Evolutionary conservation across 2,797 vertebrate species (phyloP).

Genomic region (Cynodonichthys magdalenae): DNA sequence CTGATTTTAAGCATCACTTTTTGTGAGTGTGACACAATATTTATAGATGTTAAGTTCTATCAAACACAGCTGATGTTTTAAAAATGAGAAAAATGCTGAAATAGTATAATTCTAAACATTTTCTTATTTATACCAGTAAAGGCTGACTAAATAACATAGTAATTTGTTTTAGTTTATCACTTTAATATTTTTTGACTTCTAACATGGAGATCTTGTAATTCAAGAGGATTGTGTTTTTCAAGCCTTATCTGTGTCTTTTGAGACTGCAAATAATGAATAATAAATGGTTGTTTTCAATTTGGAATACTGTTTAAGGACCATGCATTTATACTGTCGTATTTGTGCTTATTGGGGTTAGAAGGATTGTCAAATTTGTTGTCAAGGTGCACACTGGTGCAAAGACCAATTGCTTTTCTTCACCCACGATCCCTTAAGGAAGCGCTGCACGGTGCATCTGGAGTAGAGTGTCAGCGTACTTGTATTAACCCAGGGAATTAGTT

Average conservation of each 20-base stretch:
- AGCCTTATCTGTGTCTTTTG: not conserved
- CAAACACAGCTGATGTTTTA: too few species aligned
- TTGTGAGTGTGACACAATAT: too few species aligned
- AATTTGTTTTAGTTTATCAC: too few species aligned
- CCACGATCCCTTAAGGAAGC: constrained; percentile 38
- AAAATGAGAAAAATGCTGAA: too few species aligned
- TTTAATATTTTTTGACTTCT: constrained; percentile 5
- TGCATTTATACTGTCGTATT: constrained; percentile 29
- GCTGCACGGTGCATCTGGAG: constrained; percentile 42
- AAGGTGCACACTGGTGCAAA: constrained; percentile 39
- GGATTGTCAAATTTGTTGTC: constrained; percentile 49
- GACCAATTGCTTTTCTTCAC: constrained; percentile 36
- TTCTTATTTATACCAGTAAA: too few species aligned
- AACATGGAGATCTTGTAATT: constrained; percentile 22
- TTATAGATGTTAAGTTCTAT: too few species aligned
- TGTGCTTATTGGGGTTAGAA: constrained; percentile 26
- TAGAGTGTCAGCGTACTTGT: constrained; percentile 47
- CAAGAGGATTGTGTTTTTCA: constrained; percentile 9
- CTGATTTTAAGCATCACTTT: too few species aligned
- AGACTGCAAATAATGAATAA: constrained; percentile 43
- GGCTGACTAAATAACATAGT: too few species aligned
- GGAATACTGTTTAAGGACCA: constrained; percentile 8
- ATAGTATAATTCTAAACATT: too few species aligned
- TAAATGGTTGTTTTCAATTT: constrained; percentile 35
- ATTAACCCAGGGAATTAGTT: constrained; percentile 67